Evolutionary conservation across 1,140 invertebrate genomes (phyloP).

Genomic region (Choristoneura fumiferana): DNA sequence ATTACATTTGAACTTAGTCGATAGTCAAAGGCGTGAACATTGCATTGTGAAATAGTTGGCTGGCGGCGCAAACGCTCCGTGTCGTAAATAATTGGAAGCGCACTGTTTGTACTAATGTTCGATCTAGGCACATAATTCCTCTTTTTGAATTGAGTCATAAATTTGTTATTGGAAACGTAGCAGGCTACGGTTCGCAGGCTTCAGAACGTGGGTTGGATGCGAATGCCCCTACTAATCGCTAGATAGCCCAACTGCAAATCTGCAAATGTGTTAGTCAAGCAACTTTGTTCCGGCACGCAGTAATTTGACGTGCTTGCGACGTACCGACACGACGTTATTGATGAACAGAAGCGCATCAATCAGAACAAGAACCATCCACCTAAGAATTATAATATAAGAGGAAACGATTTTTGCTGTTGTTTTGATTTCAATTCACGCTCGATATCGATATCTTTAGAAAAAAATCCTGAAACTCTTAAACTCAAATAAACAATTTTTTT

Average conservation of each 20-base stretch:
- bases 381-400: no score
- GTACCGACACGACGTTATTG: conserved; percentile 42
- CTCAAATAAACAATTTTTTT: no score
- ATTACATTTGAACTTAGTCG: conserved; percentile 18
- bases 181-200: background rate
- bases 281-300: conserved; percentile 39
- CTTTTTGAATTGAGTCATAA: conserved; percentile 55
- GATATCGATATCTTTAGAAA: no score
- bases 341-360: conserved; percentile 26
- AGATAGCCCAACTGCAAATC: conserved; percentile 24
- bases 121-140: conserved; percentile 47
- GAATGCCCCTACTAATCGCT: background rate
- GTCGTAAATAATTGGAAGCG: conserved; percentile 58
- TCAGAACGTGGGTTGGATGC: background rate
- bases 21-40: conserved; percentile 38
- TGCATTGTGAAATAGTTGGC: conserved; percentile 38
- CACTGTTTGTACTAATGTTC: conserved; percentile 51
- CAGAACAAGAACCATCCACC: no score
- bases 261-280: conserved; percentile 32
- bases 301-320: conserved; percentile 41
- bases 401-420: no score
- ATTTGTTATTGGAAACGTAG: conserved; percentile 34
- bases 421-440: no score
- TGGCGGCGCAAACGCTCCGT: conserved; percentile 29
- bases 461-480: no score